Evolutionary conservation across 2,113 vertebrate genomes (phyloP).

Genomic region (Poeciliopsis turrubarensis): DNA sequence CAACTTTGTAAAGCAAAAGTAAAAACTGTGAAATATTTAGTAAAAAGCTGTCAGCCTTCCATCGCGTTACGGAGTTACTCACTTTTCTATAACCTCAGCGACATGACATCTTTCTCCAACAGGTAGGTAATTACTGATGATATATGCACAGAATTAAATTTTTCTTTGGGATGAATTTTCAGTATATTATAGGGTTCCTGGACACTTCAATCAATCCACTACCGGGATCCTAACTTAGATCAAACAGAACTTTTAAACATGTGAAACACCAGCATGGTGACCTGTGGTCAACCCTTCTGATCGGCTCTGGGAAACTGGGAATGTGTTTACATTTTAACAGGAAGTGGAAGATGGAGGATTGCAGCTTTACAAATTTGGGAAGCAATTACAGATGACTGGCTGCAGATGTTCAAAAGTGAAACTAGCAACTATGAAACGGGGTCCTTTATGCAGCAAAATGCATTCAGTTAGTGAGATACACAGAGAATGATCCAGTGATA

Average conservation of each 20-base stretch:
- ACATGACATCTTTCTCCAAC: too few species aligned
- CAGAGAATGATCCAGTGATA: slow-evolving; percentile 60
- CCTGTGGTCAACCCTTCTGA: slow-evolving; percentile 23
- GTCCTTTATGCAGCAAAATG: slow-evolving; percentile 26
- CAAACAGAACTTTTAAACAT: not conserved
- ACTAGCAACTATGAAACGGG: slow-evolving; percentile 18
- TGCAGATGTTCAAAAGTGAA: slow-evolving; percentile 55
- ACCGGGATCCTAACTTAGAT: not conserved
- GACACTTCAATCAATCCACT: not conserved
- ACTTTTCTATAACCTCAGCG: too few species aligned
- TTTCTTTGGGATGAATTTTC: not conserved
- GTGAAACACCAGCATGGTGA: slow-evolving; percentile 35
- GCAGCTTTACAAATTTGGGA: slow-evolving; percentile 60
- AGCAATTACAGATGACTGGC: slow-evolving; percentile 56
- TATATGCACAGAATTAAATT: too few species aligned
- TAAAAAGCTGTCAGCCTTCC: too few species aligned
- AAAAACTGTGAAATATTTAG: too few species aligned
- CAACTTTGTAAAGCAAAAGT: too few species aligned
- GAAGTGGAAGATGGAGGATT: slow-evolving; percentile 58
- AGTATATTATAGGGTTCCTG: not conserved
- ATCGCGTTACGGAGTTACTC: too few species aligned
- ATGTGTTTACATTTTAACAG: slow-evolving; percentile 62
- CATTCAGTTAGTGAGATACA: slow-evolving; percentile 30
- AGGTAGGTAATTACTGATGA: too few species aligned
- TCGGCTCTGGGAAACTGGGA: slow-evolving; percentile 46